Base-by-base conservation (phyloP, 1,140 invertebrate genomes). In the Bombus waltoni region DNA sequence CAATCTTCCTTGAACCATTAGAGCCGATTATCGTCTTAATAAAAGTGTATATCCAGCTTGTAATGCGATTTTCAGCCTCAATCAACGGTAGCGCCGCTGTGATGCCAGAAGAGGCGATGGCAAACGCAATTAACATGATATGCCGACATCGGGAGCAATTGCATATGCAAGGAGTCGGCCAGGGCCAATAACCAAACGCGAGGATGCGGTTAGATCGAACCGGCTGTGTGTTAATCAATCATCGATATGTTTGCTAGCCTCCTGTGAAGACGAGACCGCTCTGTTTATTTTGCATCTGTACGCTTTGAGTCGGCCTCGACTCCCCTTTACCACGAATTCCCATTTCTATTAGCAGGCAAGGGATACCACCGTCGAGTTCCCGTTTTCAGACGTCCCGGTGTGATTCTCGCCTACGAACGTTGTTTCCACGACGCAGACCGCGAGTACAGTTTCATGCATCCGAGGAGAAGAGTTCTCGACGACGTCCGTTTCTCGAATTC, bases 361-460 rank as follows among this genome's bases (percentile, higher is more conserved):
- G 38, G 57, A 35, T 28, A 28, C 35, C 42, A 25, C 66, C 66
- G 22, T 62, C 72, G 32, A 28, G 78, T 28, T 28, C 62, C 38
- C 65, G 47, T 42, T 47, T 87, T 71, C 72, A 70, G 42, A 44
- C 53, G 11, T 32, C 38, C 82, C 18, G 42, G 9, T 8, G 44
- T 35, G 38, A 28, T 59, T 47, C 10, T 40, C 42, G 32, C 59
- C 38, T 66, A 59, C 75, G 47, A 74, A 53, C 74, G 78, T 77
- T 73, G 84, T 86, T 74, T 81, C 88, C 80, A 65, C 83, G 77
- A 83, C 72, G 59, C 38, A 75, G 44, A 40, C 40, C 35, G 81
- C 83, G 87, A 91, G 87, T 91, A 88, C 84, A 91, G 87, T 86
- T 91, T 88, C 89, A 53, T 90, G 89, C 87, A 90, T 5, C 76